Percentiles rank a stretch among this genome's conserved stretches.
Conservation (phyloP, 2,113 vertebrate species). For the Myotis lucifugus region DNA sequence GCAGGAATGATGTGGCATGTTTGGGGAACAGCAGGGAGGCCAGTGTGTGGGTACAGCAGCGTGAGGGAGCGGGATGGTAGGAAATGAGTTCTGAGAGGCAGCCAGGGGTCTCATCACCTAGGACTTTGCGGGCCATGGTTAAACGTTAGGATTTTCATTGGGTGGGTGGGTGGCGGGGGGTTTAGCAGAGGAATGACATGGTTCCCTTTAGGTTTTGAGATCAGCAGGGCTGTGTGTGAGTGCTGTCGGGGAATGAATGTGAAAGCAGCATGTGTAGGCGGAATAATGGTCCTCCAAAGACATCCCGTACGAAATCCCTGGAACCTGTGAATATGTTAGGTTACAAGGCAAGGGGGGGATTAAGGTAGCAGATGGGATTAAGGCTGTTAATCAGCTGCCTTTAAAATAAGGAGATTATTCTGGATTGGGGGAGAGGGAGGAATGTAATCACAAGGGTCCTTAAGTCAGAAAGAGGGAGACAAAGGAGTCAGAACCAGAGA, state of each 20-base stretch:
- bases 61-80: not conserved
- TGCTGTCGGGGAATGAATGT: not conserved
- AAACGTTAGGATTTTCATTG: not conserved
- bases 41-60: not conserved
- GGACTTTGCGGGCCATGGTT: not conserved
- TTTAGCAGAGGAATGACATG: not conserved
- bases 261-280: not conserved
- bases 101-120: not conserved
- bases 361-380: not conserved
- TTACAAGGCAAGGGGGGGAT: not conserved
- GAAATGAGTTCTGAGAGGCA: not conserved
- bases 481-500: not conserved
- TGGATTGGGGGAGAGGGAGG: not conserved
- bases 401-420: not conserved
- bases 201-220: not conserved
- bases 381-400: not conserved
- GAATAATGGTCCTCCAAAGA: not conserved
- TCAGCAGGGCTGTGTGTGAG: not conserved
- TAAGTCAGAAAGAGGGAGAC: not conserved
- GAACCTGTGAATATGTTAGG: not conserved
- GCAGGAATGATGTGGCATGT: not conserved
- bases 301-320: not conserved
- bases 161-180: not conserved
- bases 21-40: not conserved
- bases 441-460: not conserved